These are phyloP conservation scores for Phylloscopus collybita DNA, from an alignment of 2,797 vertebrate species.

Conservation along the genomic window DNA sequence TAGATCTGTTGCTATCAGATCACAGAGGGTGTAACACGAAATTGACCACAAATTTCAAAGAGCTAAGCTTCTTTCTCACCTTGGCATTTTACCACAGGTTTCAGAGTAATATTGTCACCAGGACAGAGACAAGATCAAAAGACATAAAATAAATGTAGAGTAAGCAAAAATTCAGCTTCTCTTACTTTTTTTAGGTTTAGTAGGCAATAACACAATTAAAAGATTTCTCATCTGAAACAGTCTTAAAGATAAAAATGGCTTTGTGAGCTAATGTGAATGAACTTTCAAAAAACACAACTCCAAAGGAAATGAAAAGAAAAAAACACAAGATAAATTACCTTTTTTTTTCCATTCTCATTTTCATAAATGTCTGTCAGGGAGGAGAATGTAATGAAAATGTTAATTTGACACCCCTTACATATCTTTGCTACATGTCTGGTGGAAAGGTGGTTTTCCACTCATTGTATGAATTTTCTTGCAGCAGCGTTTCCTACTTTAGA, in stretches of 20 bases:
- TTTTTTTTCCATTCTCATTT: not conserved
- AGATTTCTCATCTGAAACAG: not conserved
- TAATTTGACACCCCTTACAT: not conserved
- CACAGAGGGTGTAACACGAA: not conserved
- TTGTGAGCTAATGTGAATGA: not conserved
- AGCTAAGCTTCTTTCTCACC: not conserved
- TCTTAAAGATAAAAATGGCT: not conserved
- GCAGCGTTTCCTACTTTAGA: not conserved
- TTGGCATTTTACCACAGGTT: not conserved
- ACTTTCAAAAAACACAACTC: not conserved
- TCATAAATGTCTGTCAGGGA: not conserved
- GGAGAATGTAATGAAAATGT: not conserved
- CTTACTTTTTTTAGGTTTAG: not conserved
- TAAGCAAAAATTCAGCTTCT: not conserved
- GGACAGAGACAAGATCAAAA: not conserved
- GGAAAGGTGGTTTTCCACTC: not conserved
- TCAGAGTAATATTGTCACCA: not conserved
- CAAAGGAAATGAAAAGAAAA: not conserved
- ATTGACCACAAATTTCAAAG: not conserved
- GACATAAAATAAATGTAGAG: not conserved
- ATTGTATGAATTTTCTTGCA: not conserved
- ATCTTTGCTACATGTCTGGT: not conserved
- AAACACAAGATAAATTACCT: not conserved
- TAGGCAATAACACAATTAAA: not conserved
- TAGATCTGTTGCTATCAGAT: constrained; percentile 29